phyloP scores from a whole-genome alignment of 2,113 vertebrate genomes.

The Dipodomys ordii region DNA sequence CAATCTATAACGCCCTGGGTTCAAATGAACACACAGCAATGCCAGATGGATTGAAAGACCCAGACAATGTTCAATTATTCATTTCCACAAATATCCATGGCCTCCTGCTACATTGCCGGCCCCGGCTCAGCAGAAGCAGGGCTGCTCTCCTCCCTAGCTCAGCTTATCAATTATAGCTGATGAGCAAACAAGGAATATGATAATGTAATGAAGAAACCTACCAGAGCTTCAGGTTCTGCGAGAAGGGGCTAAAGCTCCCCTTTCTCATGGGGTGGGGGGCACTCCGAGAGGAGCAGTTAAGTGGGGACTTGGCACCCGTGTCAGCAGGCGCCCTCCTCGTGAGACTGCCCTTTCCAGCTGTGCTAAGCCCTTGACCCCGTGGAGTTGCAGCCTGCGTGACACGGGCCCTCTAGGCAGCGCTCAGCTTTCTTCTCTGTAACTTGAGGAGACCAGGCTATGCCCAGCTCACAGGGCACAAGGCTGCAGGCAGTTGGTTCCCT shows the following conservation, averaged over 20 bases:
- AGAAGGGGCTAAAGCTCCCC: too few relatives aligned
- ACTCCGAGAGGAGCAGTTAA: neutral
- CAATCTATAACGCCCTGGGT: neutral
- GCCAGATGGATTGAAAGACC: neutral
- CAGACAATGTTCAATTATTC: neutral
- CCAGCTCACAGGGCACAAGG: neutral
- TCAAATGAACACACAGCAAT: too few relatives aligned
- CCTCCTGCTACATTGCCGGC: neutral
- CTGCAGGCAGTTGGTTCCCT: neutral
- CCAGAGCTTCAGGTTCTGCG: neutral
- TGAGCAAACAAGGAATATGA: neutral
- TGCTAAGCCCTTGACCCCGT: rapidly evolving
- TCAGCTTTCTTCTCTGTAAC: neutral
- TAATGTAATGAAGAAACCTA: neutral
- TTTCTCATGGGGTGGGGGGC: too few relatives aligned
- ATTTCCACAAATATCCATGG: neutral
- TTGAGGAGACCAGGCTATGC: neutral
- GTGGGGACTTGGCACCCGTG: neutral
- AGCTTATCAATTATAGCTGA: neutral
- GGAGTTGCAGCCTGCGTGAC: neutral
- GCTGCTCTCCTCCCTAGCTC: neutral
- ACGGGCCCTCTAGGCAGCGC: neutral
- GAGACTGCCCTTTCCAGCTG: neutral
- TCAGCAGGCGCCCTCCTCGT: too few relatives aligned
- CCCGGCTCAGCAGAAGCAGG: neutral